Evolutionary conservation across 1,140 invertebrate genomes (phyloP), one percentile per base, ranked within the genome.

Genomic region (Neoseiulus cucumeris): DNA sequence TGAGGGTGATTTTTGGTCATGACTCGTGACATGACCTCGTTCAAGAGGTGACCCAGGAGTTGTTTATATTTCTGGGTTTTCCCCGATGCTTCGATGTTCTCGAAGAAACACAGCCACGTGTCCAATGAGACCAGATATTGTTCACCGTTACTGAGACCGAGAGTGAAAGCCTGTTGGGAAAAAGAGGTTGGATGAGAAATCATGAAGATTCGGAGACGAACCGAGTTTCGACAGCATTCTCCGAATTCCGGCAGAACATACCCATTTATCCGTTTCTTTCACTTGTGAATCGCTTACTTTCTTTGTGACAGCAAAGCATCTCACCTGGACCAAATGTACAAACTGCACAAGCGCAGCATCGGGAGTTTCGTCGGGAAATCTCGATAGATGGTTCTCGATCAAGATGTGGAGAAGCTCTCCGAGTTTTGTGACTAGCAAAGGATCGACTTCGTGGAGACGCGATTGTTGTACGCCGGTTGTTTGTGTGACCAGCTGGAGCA

Each of bases 371-470:
- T 59, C 51, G 22, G 51, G 51, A 25, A 59, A 59, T 33, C 51
- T 59, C 51, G 51, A 25, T 59, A 59, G 33, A 59, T 59, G 51
- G 22, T 25, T 59, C 25, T 59, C 51, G 33, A 59, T 25, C 25
- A 59, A 33, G 51, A 59, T 59, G 22, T 59, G 51, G 17, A 59
- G 14, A 6, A 59, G 33, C 51, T 59, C 51, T 12, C 25, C 51
- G 14, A 59, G 51, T 59, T 59, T 59, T n/a, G 25, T 33, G 14
- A 59, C 51, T 20, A 59, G 22, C 6, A 25, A 59, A 17, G 25
- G 25, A 25, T 59, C 22, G 51, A 59, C 25, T 29, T 25, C 33
- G 14, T 25, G 14, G 17, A 59, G 51, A 17, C 51, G 51, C 22
- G 33, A 9, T 6, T 39, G 33, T 39, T 39, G 33, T 39, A 39